Conservation (phyloP, 2,113 vertebrate species). For the Arvicanthis niloticus region DNA sequence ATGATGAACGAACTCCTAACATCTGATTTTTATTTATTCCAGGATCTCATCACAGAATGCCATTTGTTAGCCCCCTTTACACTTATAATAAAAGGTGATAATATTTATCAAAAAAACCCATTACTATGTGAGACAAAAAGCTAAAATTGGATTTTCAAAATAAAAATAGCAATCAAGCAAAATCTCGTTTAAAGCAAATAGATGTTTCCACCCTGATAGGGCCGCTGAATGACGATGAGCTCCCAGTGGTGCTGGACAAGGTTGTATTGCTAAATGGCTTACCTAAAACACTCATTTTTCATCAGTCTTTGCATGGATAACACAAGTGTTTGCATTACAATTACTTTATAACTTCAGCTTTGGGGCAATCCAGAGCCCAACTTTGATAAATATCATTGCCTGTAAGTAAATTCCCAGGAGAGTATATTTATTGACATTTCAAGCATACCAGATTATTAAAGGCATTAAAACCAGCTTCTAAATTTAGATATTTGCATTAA, state of each 20-base stretch:
- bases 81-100: constrained; percentile 76
- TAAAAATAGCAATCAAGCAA: constrained; percentile 80
- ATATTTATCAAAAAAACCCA: constrained; percentile 81
- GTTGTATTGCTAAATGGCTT: constrained; percentile 59
- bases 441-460: constrained; percentile 38
- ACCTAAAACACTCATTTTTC: constrained; percentile 78
- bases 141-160: constrained; percentile 84
- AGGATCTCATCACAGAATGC: constrained; percentile 53
- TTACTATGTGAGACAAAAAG: constrained; percentile 83
- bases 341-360: constrained; percentile 63
- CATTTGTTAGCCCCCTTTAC: constrained; percentile 59
- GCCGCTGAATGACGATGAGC: constrained; percentile 69
- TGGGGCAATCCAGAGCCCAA: constrained; percentile 61
- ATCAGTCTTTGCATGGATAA: constrained; percentile 46
- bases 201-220: constrained; percentile 56
- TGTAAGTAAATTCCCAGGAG: constrained; percentile 58
- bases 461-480: constrained; percentile 25
- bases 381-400: constrained; percentile 62
- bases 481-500: constrained; percentile 46
- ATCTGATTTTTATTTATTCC: constrained; percentile 74
- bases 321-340: constrained; percentile 60
- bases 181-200: constrained; percentile 81
- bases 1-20: background rate
- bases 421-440: background rate
- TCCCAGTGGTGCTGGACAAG: background rate